phyloP scores from a whole-genome alignment of 2,888 invertebrate species.

The Drosophila lacicola region DNA sequence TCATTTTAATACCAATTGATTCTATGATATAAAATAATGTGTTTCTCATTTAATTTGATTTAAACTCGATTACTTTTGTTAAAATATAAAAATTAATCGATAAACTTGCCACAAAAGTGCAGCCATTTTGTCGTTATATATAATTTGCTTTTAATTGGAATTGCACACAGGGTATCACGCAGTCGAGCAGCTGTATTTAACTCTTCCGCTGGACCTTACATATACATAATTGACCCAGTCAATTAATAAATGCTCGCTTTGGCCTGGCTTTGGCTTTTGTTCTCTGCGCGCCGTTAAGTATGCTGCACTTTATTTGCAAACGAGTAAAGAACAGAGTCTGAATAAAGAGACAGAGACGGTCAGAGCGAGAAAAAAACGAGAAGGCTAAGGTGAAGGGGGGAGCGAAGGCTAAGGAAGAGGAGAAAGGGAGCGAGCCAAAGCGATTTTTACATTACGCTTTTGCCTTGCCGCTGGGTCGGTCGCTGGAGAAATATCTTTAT shows the following conservation, averaged over 20 bases:
- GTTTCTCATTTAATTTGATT: too few species aligned
- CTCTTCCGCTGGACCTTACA: constrained; percentile 2
- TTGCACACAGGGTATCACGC: constrained; percentile 7
- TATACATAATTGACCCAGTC: constrained; percentile 63
- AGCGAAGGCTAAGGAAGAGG: background rate
- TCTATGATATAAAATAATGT: too few species aligned
- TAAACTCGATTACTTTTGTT: too few species aligned
- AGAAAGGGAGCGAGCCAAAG: constrained; percentile 5
- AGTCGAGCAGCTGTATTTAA: background rate
- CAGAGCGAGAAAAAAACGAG: background rate
- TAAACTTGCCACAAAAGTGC: too few species aligned
- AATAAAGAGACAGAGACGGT: constrained; percentile 5
- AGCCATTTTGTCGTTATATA: too few species aligned
- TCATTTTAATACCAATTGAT: too few species aligned
- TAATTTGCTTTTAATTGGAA: too few species aligned
- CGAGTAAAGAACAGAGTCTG: constrained; percentile 16
- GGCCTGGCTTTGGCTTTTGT: constrained; percentile 54
- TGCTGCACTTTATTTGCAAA: constrained; percentile 64
- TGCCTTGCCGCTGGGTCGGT: constrained; percentile 19
- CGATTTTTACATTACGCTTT: constrained; percentile 35
- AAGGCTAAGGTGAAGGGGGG: background rate
- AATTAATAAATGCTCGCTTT: constrained; percentile 67
- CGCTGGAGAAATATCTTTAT: constrained; percentile 51
- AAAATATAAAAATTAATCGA: too few species aligned
- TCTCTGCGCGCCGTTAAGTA: constrained; percentile 53